phyloP scores from a whole-genome alignment of 2,113 vertebrate species.

The Fukomys damarensis region DNA sequence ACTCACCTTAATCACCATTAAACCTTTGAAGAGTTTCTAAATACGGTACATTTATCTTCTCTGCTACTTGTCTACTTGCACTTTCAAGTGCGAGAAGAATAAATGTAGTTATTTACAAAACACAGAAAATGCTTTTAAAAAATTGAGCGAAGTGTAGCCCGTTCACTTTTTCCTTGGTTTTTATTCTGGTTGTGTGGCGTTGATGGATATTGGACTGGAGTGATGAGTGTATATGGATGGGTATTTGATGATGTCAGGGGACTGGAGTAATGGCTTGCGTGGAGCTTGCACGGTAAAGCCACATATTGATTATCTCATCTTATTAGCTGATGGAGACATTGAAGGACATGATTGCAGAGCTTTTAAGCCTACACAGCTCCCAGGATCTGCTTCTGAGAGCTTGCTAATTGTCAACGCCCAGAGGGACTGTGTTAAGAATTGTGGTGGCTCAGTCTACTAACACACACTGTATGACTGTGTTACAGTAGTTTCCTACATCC shows the following conservation, averaged over 20 bases:
- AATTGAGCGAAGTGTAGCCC: background rate
- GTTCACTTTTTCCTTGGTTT: background rate
- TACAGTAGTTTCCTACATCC: background rate
- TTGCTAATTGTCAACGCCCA: slow-evolving; percentile 43
- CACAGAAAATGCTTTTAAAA: background rate
- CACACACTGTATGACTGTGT: background rate
- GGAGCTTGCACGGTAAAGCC: slow-evolving; percentile 78
- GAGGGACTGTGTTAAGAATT: slow-evolving; percentile 49
- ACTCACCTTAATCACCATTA: background rate
- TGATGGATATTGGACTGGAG: slow-evolving; percentile 74
- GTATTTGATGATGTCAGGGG: slow-evolving; percentile 81
- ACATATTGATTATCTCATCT: slow-evolving; percentile 84
- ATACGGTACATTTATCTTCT: background rate
- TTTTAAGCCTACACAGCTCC: slow-evolving; percentile 73
- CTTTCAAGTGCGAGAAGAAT: background rate
- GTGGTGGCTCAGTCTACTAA: background rate
- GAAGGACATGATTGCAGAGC: slow-evolving; percentile 74
- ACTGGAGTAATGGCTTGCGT: slow-evolving; percentile 82
- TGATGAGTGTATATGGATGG: slow-evolving; percentile 77
- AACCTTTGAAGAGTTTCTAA: background rate
- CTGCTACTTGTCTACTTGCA: background rate
- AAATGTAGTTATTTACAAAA: slow-evolving; percentile 3
- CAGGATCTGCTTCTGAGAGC: slow-evolving; percentile 70
- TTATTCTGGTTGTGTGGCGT: slow-evolving; percentile 28
- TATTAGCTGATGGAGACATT: slow-evolving; percentile 84